Evolutionary conservation across 2,113 vertebrate species (phyloP), one percentile per base, ranked within the genome.

Genomic region (Pionites leucogaster): DNA sequence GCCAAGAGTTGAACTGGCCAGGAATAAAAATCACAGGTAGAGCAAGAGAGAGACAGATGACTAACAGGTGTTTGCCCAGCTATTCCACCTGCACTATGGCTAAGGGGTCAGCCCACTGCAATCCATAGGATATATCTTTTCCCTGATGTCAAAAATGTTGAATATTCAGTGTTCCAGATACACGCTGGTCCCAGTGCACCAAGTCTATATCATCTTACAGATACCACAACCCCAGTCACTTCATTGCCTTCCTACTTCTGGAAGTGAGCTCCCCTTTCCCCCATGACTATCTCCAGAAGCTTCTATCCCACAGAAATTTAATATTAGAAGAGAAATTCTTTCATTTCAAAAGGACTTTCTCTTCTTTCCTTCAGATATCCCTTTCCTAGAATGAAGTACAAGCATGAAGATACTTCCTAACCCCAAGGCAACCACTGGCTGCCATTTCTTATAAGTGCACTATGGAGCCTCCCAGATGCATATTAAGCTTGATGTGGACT

Each of bases 401-500:
- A 72, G 10, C 41, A 80, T 63, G 55, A 64, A 79, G 52, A 67
- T 33, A 7, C 17, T 31, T 49, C 27, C 69, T 46, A 72, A 69
- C 41, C 20, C 31, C 42, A 55, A 87, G 44, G 65, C 25, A 27
- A 53, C 72, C 35, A 6, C 37, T 68, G 84, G 49, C 31, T 91
- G 77, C 72, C 44, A 39, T 28, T 94, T 57, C 79, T 76, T 57
- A 39, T 28, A 46, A 89, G 46, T 1, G 15, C 18, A 84, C 90
- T 49, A 37, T 28, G 93, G 46, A 91, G 74, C 33, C 67, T 95
- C 69, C 88, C 75, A 84, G 75, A 92, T 59, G 83, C 63, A 95
- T 90, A 92, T 90, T 95, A 96, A 95, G 52, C 53, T 78, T 86
- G 87, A 96, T 82, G 70, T 72, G 86, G 84, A 86, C 96, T 95